These are phyloP conservation scores for Trissolcus basalis DNA, from an alignment of 1,140 invertebrate genomes.

Conservation along the genomic window DNA sequence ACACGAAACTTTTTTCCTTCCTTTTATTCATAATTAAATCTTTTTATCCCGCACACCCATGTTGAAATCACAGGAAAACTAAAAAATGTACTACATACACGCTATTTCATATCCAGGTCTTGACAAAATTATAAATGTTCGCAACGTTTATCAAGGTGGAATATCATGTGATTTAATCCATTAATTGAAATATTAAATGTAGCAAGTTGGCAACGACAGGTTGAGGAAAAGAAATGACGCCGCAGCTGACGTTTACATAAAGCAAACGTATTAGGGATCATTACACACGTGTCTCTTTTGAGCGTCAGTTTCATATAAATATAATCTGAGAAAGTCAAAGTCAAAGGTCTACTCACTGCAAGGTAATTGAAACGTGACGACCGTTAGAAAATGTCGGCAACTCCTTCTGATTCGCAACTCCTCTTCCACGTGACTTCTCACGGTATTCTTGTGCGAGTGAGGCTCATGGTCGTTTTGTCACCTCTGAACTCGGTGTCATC, in stretches of 20 bases:
- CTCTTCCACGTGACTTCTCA: slow-evolving; percentile 54
- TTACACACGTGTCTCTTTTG: slow-evolving; percentile 10
- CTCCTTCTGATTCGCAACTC: slow-evolving; percentile 44
- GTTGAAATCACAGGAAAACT: no score
- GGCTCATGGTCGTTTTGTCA: slow-evolving; percentile 39
- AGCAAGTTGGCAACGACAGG: no score
- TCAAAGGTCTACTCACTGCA: slow-evolving; percentile 51
- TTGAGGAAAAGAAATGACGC: no score
- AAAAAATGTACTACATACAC: no score
- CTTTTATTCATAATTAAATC: no score
- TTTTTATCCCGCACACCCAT: no score
- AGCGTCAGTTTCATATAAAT: slow-evolving; percentile 23
- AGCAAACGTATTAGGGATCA: slow-evolving; percentile 9
- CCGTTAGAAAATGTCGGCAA: slow-evolving; percentile 49
- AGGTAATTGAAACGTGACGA: slow-evolving; percentile 46
- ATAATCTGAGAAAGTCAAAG: slow-evolving; percentile 47
- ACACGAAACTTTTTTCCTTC: no score
- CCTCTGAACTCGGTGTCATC: slow-evolving; percentile 27
- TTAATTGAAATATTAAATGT: no score
- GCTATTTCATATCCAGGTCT: no score
- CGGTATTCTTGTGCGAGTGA: slow-evolving; percentile 38
- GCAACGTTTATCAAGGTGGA: no score
- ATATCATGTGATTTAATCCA: no score
- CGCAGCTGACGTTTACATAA: slow-evolving; percentile 1
- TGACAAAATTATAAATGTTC: no score